Evolutionary conservation across 2,888 invertebrate species (phyloP), one percentile per base, ranked within the genome.

Genomic region (Lasioglossum lativentre): DNA sequence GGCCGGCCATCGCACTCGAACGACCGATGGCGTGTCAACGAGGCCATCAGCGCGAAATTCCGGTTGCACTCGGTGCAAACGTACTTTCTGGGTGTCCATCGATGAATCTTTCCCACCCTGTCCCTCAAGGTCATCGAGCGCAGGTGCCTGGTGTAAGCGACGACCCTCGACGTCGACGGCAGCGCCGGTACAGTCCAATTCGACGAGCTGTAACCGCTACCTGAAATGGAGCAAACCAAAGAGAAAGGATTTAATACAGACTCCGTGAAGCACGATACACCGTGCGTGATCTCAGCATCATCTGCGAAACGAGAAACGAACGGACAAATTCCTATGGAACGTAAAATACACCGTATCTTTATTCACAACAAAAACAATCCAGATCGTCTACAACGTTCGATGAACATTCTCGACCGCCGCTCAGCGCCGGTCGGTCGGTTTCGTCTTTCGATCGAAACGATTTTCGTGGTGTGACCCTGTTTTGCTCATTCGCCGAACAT

Each of bases 101-200:
- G 77, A 1, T 74, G 74, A 4, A 80, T 71, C 45, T 75, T 87
- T 10, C 66, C 77, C 2, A 81, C 82, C 0, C 85, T 85, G 38
- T 84, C 88, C 75, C 84, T 80, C 74, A 88, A 30, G 71, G 88
- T 91, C 88, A 91, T 93, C 38, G 94, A 94, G 3, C 94, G 93
- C 0, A 93, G 85, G 0, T 92, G 92, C 16, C 94, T 90, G 4
- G 86, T 87, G 47, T 85, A 85, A 30, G 45, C 47, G 14, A 78
- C 63, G 12, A 89, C 88, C 47, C 88, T 82, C 8, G 93, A 92
- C 0, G 92, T 90, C n/a, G 93, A 92, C 8, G 94, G 93, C 66
- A 93, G 75, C 1, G 93, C 92, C 52, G 93, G 86, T 27, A 94
- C 91, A 34, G 93, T 93, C 94, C 94, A 94, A 80, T 94, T 93